Percentiles rank a stretch among this genome's conserved stretches.
Evolutionary conservation across 2,113 vertebrate species (phyloP).

Genomic region (Macaca mulatta): DNA sequence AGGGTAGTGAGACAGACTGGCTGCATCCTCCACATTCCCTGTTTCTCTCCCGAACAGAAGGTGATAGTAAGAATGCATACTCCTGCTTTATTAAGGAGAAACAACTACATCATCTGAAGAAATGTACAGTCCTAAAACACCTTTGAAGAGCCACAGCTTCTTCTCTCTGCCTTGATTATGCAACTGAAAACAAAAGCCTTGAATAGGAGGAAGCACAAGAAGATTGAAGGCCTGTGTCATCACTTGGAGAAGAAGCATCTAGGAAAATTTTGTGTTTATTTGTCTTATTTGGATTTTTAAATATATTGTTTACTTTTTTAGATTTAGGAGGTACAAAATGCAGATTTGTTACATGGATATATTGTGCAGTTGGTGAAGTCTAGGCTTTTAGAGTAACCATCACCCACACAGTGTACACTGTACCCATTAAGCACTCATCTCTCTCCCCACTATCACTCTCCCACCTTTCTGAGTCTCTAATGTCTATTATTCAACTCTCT

Average conservation of each 20-base stretch:
- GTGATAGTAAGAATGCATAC: not conserved
- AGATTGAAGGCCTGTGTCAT: not conserved
- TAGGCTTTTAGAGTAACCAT: no score
- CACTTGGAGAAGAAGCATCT: not conserved
- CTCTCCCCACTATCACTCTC: no score
- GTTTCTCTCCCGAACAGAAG: not conserved
- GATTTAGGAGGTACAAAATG: no score
- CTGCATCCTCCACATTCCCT: fast-evolving
- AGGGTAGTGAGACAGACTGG: fast-evolving
- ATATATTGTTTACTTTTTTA: no score
- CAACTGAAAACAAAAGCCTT: not conserved
- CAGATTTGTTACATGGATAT: no score
- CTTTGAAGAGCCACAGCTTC: not conserved
- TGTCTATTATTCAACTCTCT: no score
- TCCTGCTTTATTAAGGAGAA: not conserved
- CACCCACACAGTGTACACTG: no score
- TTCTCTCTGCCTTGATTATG: not conserved
- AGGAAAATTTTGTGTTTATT: not conserved
- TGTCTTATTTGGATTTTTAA: not conserved
- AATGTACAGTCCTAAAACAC: not conserved
- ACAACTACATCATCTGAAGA: not conserved
- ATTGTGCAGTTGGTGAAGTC: no score
- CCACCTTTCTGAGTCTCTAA: no score
- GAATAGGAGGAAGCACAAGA: not conserved
- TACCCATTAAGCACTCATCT: no score